These are phyloP conservation scores for Dipodomys merriami DNA, from an alignment of 2,113 vertebrate genomes.

Conservation along the genomic window DNA sequence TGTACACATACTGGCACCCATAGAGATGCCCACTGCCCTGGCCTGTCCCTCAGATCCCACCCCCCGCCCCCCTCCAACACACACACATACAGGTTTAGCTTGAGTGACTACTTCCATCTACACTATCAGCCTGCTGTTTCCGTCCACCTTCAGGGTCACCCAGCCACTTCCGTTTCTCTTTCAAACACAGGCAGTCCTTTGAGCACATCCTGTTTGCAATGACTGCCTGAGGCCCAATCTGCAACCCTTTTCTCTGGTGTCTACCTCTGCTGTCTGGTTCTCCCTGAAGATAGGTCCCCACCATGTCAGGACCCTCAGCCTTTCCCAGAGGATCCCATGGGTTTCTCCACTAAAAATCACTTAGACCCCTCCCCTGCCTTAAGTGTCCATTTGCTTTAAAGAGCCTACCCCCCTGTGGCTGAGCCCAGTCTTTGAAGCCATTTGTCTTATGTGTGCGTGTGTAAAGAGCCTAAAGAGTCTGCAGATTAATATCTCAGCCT, in stretches of 20 bases:
- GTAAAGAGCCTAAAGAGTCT: neutral
- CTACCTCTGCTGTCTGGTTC: neutral
- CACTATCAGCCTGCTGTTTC: neutral
- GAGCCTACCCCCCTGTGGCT: neutral
- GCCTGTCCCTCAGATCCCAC: neutral
- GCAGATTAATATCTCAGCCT: neutral
- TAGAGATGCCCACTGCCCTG: neutral
- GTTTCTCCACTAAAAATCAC: neutral
- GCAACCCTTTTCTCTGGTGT: neutral
- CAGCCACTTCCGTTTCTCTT: neutral
- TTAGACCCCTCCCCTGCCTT: neutral
- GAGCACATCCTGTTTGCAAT: neutral
- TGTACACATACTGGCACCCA: fast-evolving
- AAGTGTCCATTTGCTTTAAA: neutral
- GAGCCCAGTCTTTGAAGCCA: fast-evolving
- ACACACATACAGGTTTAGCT: too few relatives aligned
- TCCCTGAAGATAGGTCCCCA: neutral
- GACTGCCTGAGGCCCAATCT: neutral
- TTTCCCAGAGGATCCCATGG: fast-evolving
- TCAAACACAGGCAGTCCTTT: neutral
- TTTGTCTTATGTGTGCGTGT: fast-evolving
- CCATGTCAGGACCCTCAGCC: too few relatives aligned
- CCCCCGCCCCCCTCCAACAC: neutral
- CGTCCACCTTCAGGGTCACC: neutral
- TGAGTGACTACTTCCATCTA: neutral